phyloP scores from a whole-genome alignment of 2,888 invertebrate species.

The Tinea pellionella region DNA sequence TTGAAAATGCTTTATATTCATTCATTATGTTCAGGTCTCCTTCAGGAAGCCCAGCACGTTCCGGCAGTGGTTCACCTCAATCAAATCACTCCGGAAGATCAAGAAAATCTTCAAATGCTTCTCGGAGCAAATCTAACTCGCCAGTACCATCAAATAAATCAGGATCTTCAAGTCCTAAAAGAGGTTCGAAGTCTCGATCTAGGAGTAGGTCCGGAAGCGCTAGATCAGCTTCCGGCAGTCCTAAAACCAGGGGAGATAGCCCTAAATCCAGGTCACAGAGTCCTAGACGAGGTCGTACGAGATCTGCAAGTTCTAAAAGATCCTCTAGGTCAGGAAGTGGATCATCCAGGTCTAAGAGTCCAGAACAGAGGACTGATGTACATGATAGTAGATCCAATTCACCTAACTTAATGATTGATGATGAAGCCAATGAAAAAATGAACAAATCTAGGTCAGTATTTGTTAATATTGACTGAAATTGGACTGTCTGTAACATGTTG shows the following conservation, averaged over 20 bases:
- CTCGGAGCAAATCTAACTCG: slow-evolving; percentile 57
- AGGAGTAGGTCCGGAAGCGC: slow-evolving; percentile 21
- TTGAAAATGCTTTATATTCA: too few relatives aligned
- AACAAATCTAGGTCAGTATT: slow-evolving; percentile 45
- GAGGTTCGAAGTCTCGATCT: slow-evolving; percentile 36
- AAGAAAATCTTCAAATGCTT: slow-evolving; percentile 46
- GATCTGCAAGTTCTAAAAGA: slow-evolving; percentile 25
- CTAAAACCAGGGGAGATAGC: slow-evolving; percentile 30
- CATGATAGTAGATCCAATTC: slow-evolving; percentile 64
- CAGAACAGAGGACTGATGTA: slow-evolving; percentile 36
- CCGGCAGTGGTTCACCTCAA: slow-evolving; percentile 56
- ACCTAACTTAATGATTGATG: slow-evolving; percentile 61
- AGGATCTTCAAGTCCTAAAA: slow-evolving; percentile 49
- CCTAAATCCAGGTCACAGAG: slow-evolving; percentile 29
- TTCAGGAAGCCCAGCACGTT: slow-evolving; percentile 49
- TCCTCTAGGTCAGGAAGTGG: slow-evolving; percentile 29
- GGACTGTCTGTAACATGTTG: too few relatives aligned
- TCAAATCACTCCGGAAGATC: slow-evolving; percentile 44
- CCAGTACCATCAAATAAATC: slow-evolving; percentile 55
- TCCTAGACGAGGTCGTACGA: slow-evolving; percentile 23
- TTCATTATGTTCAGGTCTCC: slow-evolving; percentile 34
- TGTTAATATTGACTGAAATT: background rate
- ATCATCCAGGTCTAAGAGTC: slow-evolving; percentile 45
- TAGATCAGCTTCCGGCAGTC: slow-evolving; percentile 23
- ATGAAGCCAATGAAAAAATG: slow-evolving; percentile 41